Evolutionary conservation across 1,140 invertebrate genomes (phyloP).

Genomic region (Drosophila persimilis): DNA sequence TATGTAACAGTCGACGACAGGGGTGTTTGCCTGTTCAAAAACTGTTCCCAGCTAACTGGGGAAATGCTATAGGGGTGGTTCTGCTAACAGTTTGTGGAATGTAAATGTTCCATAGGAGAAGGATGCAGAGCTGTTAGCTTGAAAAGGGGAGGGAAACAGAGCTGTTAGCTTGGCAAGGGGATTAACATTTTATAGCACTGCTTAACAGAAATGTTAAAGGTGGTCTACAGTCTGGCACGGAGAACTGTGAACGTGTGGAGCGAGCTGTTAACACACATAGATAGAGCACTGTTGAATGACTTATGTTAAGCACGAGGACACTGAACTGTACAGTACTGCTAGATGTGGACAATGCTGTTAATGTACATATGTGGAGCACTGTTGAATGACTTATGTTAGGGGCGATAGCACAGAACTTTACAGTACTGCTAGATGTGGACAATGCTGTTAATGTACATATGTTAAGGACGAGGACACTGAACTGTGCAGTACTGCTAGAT

Average conservation of each 20-base stretch:
- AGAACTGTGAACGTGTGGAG: not conserved
- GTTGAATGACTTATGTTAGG: no score
- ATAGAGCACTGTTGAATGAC: no score
- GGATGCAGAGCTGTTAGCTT: not conserved
- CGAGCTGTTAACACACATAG: no score
- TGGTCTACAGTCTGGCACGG: not conserved
- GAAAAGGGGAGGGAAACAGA: slow-evolving; percentile 3
- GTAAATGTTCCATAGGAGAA: slow-evolving; percentile 15
- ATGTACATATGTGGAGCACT: no score
- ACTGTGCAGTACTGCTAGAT: no score
- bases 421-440: no score
- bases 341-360: no score
- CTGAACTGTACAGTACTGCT: not conserved
- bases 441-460: no score
- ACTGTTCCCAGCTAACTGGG: slow-evolving; percentile 55
- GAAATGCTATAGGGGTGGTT: not conserved
- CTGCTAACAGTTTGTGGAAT: slow-evolving; percentile 20
- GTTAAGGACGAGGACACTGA: no score
- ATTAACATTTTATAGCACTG: slow-evolving; percentile 19
- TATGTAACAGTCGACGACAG: slow-evolving; percentile 10
- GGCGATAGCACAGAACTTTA: no score
- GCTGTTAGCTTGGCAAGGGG: slow-evolving; percentile 11
- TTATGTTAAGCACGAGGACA: not conserved
- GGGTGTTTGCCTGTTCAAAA: not conserved
- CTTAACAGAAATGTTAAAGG: not conserved